Evolutionary conservation across 2,113 vertebrate species (phyloP).

Genomic region (Stictonetta naevosa): DNA sequence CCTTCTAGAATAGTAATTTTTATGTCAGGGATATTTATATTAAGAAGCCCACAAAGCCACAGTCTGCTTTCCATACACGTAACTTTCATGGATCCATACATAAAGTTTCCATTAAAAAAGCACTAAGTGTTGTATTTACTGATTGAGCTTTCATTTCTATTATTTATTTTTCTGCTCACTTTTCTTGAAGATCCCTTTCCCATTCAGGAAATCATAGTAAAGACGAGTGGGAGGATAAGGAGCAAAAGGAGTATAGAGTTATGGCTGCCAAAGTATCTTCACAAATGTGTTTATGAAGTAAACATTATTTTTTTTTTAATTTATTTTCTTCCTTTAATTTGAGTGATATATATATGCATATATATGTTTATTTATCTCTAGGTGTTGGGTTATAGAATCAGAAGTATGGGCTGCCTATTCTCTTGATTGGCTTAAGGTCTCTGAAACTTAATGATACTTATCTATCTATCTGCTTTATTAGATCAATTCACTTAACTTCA

Average conservation of each 20-base stretch:
- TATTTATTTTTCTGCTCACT: not conserved
- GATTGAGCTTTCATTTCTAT: not conserved
- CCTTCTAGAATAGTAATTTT: conserved; percentile 62
- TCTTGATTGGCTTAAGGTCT: not conserved
- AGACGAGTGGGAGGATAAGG: not conserved
- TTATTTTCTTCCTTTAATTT: not conserved
- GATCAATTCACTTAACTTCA: not conserved
- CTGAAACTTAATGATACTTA: not conserved
- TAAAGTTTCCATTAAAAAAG: not conserved
- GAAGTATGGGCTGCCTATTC: not conserved
- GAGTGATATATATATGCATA: not conserved
- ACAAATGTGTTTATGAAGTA: not conserved
- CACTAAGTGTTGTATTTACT: not conserved
- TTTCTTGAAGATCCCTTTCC: not conserved
- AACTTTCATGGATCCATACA: not conserved
- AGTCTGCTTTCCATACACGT: conserved; percentile 27
- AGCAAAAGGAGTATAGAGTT: not conserved
- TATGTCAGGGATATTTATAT: conserved; percentile 55
- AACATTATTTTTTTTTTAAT: not conserved
- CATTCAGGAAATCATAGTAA: not conserved
- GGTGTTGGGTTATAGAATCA: not conserved
- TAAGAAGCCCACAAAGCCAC: conserved; percentile 50
- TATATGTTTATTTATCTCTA: not conserved
- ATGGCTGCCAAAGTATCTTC: not conserved
- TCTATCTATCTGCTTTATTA: not conserved